These are phyloP conservation scores for Epinephelus awoara DNA, from an alignment of 2,797 vertebrate species.

Conservation along the genomic window DNA sequence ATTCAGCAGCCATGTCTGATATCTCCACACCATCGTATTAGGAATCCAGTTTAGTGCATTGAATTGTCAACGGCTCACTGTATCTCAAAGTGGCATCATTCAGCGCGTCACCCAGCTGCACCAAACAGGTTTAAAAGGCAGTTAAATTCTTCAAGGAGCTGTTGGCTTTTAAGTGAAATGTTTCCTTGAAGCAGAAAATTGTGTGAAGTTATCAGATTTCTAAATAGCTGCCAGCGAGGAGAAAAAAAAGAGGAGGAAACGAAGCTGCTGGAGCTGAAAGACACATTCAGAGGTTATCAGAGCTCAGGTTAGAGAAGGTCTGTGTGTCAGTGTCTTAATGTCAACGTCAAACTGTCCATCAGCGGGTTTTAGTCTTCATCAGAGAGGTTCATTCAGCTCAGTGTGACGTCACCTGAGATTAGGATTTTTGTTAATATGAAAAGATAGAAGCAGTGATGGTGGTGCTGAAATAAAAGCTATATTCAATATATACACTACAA, in stretches of 20 bases:
- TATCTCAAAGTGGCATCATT: not conserved
- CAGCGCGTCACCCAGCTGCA: not conserved
- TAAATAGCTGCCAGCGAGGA: not conserved
- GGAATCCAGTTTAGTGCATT: constrained; percentile 1
- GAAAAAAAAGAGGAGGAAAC: not conserved
- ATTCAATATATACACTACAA: too few relatives aligned
- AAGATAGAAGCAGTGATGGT: not conserved
- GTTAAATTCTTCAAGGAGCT: not conserved
- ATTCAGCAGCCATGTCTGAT: constrained; percentile 1
- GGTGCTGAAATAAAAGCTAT: too few relatives aligned
- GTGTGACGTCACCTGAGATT: not conserved
- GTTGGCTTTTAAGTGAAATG: constrained; percentile 12
- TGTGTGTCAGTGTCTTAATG: not conserved
- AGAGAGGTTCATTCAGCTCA: not conserved
- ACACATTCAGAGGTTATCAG: not conserved
- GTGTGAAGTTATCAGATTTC: constrained; percentile 45
- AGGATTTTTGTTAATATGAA: not conserved
- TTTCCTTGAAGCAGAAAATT: constrained; percentile 30
- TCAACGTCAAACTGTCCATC: not conserved
- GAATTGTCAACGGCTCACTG: constrained; percentile 4
- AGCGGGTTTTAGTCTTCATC: not conserved
- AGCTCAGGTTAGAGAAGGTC: constrained; percentile 5
- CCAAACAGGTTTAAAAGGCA: not conserved
- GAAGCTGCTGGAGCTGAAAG: constrained; percentile 14
- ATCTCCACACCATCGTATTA: constrained; percentile 17